Evolutionary conservation across 2,113 vertebrate species (phyloP).

Genomic region (Mesitornis unicolor): DNA sequence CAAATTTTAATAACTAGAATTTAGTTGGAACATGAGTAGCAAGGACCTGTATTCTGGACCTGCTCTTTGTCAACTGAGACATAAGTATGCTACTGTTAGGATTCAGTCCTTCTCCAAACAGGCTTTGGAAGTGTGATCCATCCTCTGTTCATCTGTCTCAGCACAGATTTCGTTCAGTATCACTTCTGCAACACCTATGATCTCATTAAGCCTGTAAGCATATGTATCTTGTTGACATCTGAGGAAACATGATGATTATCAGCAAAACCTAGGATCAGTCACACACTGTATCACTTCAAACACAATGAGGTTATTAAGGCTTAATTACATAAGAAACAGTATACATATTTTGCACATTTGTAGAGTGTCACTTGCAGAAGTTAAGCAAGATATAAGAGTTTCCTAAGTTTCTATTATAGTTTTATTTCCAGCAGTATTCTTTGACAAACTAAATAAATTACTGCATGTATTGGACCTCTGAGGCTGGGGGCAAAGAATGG

Average conservation of each 20-base stretch:
- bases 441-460: slow-evolving; percentile 82
- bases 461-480: slow-evolving; percentile 81
- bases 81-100: neutral
- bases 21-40: neutral
- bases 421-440: slow-evolving; percentile 76
- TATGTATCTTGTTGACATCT: slow-evolving; percentile 59
- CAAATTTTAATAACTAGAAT: neutral
- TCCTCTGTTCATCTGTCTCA: neutral
- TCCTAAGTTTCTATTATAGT: slow-evolving; percentile 71
- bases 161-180: neutral
- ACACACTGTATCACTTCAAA: slow-evolving; percentile 66
- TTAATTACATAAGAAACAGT: slow-evolving; percentile 71
- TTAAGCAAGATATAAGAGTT: slow-evolving; percentile 67
- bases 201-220: slow-evolving; percentile 54
- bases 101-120: neutral
- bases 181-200: slow-evolving; percentile 10
- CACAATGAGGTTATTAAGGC: slow-evolving; percentile 64
- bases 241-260: slow-evolving; percentile 65
- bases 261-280: slow-evolving; percentile 51
- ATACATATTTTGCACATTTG: slow-evolving; percentile 66
- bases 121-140: neutral
- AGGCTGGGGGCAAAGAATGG: slow-evolving; percentile 89
- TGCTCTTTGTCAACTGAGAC: neutral
- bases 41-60: neutral
- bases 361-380: slow-evolving; percentile 70